A percentile compares a stretch with the other conserved stretches of the same genome.
These are phyloP conservation scores for Blastobasis lacticolella DNA, from an alignment of 2,888 invertebrate species.

Conservation along the genomic window DNA sequence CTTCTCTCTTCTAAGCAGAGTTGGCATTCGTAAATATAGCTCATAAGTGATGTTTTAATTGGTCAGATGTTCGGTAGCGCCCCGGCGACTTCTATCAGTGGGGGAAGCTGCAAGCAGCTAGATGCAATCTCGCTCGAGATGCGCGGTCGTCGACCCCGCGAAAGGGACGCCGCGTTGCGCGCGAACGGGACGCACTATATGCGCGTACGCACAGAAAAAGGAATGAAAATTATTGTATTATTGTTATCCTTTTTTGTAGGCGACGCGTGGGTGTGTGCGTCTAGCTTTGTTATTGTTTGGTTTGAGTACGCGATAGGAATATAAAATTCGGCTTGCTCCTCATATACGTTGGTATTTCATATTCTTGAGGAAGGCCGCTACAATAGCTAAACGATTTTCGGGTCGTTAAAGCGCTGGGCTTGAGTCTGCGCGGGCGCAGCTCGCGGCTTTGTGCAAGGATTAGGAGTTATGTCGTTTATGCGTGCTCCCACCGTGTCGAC, in stretches of 20 bases:
- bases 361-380: constrained; percentile 22
- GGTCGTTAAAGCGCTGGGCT: constrained; percentile 13
- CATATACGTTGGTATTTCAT: constrained; percentile 12
- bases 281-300: constrained; percentile 52
- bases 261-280: constrained; percentile 34
- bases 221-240: constrained; percentile 68
- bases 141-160: constrained; percentile 64
- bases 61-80: constrained; percentile 47
- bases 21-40: no score
- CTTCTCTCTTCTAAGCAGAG: no score
- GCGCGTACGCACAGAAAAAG: constrained; percentile 71
- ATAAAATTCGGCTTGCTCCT: constrained; percentile 26
- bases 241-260: constrained; percentile 52
- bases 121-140: constrained; percentile 71
- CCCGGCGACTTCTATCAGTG: constrained; percentile 44
- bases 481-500: constrained; percentile 49
- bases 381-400: constrained; percentile 28
- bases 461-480: constrained; percentile 42
- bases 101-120: constrained; percentile 65
- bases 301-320: constrained; percentile 34
- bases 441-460: constrained; percentile 25
- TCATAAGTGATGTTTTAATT: constrained; percentile 54
- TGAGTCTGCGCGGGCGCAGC: background rate
- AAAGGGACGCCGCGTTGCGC: constrained; percentile 43
- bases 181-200: constrained; percentile 48